Percentiles rank a stretch among this genome's conserved stretches.
Evolutionary conservation across 2,113 vertebrate species (phyloP).

Genomic region (Stomatorhinus ivindoensis): DNA sequence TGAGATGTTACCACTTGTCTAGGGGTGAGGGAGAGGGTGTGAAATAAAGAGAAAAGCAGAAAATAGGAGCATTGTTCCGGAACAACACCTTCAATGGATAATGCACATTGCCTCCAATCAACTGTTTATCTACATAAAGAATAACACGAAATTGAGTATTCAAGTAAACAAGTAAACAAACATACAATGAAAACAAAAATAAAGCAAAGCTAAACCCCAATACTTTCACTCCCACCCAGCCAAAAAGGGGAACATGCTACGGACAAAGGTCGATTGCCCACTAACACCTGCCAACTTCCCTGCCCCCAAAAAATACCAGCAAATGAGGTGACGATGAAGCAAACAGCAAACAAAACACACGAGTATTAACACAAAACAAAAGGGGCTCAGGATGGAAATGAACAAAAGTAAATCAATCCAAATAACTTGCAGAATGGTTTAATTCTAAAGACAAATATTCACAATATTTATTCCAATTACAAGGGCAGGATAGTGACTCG

Average conservation of each 20-base stretch:
- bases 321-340: no score
- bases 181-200: not conserved
- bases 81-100: not conserved
- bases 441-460: no score
- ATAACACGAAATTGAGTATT: not conserved
- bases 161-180: not conserved
- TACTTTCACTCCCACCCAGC: not conserved
- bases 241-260: not conserved
- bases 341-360: no score
- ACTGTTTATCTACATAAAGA: not conserved
- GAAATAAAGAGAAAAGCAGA: not conserved
- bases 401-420: no score
- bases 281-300: no score
- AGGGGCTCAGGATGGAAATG: no score
- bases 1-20: not conserved
- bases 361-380: no score
- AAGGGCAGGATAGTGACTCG: no score
- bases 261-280: no score
- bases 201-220: not conserved
- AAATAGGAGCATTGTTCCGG: not conserved
- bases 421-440: no score
- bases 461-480: no score
- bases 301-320: no score
- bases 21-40: not conserved
- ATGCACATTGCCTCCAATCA: not conserved